Conservation (phyloP, 2,888 invertebrate species). For the Lacanobia wlatinum region DNA sequence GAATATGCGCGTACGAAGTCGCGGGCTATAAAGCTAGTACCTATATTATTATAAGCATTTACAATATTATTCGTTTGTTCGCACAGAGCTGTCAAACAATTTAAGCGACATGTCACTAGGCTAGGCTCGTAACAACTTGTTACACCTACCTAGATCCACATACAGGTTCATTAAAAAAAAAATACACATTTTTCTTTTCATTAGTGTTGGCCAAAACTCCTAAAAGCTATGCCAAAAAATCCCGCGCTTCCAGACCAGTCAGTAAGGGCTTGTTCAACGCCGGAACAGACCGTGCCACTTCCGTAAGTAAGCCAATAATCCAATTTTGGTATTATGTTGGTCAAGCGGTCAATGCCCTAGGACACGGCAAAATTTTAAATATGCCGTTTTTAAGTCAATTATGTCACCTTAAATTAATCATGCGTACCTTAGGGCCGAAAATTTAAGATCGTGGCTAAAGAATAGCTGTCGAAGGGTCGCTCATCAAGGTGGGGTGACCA, state of each 20-base stretch:
- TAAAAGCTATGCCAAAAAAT: conserved; percentile 23
- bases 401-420: not conserved
- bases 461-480: no score
- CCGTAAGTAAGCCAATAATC: conserved; percentile 33
- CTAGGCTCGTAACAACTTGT: not conserved
- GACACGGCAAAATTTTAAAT: conserved; percentile 7
- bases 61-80: not conserved
- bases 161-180: not conserved
- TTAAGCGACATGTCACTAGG: not conserved
- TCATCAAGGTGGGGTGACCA: no score
- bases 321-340: conserved; percentile 35
- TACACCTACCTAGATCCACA: not conserved
- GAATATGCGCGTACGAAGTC: no score
- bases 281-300: conserved; percentile 34
- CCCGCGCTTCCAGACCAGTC: not conserved
- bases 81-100: not conserved
- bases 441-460: not conserved
- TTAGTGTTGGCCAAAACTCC: not conserved
- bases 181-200: no score
- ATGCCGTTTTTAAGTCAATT: not conserved
- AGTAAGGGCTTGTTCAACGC: not conserved
- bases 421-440: not conserved
- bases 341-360: conserved; percentile 52
- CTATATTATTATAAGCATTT: not conserved
- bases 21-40: no score